Evolutionary conservation across 2,113 vertebrate genomes (phyloP), one percentile per base, ranked within the genome.

Genomic region (Lepus europaeus): DNA sequence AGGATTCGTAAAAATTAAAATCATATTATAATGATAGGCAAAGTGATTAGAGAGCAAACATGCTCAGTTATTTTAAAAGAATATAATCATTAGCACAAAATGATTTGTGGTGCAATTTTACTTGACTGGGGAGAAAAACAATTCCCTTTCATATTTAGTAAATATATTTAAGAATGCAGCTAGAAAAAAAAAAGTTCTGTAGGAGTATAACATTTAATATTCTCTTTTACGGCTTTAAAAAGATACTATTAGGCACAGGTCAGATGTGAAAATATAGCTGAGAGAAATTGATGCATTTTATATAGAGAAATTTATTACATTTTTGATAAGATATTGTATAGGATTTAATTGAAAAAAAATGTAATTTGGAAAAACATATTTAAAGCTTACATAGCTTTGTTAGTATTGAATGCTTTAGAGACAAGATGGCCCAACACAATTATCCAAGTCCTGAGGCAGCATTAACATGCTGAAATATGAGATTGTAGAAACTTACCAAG

Each of bases 291-390:
- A 36, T 8, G 17, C 20, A 23, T 10, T 31, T 95, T 69, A 84
- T 19, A 49, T 87, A 91, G 94, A 96, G 81, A 96, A 5, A 9
- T 27, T 9, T 93, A 95, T 59, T 72, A 20, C 11, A 79, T 95
- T 96, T 97, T 69, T 74, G 36, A 84, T 39, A 90, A 9, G 49
- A 95, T 96, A 96, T 82, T 95, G 51, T 13, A 97, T 56, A 97
- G 92, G 77, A 66, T 73, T 29, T 27, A 90, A 29, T 49, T 29
- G 61, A 83, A 97, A 83, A 83, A 97, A 98, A 96, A 81, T 76
- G 88, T 53, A 95, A 97, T 97, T 94, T 94, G 1, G 19, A 36
- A 90, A 95, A 97, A 94, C 74, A 87, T 94, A 96, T 74, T 96
- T 95, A 91, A 92, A 96, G 70, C 5, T 86, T 96, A 74, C 14